Evolutionary conservation across 2,113 vertebrate species (phyloP).

Genomic region (Salvelinus namaycush): DNA sequence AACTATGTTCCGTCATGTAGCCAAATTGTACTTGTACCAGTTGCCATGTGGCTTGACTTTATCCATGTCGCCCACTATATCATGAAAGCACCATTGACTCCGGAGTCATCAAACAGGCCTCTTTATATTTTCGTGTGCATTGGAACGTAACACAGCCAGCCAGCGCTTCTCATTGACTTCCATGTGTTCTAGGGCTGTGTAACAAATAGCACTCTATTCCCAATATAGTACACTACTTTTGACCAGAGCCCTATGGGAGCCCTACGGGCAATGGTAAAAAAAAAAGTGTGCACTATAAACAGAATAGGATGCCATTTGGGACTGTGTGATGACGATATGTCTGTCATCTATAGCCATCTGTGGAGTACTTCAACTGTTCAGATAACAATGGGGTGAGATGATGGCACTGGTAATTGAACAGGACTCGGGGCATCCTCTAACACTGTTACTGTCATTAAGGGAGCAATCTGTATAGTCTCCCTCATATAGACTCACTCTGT

Average conservation of each 20-base stretch:
- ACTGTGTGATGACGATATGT: conserved; percentile 33
- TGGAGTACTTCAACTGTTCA: conserved; percentile 39
- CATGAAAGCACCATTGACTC: neutral
- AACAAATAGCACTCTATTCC: no score
- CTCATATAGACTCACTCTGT: no score
- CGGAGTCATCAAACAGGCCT: no score
- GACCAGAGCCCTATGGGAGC: no score
- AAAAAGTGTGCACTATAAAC: no score
- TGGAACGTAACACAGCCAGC: neutral
- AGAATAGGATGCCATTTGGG: neutral
- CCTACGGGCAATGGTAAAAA: no score
- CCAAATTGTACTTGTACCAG: conserved; percentile 22
- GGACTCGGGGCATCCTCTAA: conserved; percentile 55
- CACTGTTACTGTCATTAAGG: conserved; percentile 63
- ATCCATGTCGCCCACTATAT: neutral
- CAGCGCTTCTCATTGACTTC: conserved; percentile 11
- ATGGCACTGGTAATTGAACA: conserved; percentile 64
- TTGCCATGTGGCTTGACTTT: conserved; percentile 3
- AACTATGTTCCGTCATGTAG: conserved; percentile 1
- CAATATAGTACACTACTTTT: no score
- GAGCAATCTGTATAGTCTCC: conserved; percentile 6
- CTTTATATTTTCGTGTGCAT: neutral
- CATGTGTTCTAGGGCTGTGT: conserved; percentile 14
- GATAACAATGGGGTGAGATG: conserved; percentile 48
- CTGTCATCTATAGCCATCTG: conserved; percentile 49